Conservation (phyloP, 2,888 invertebrate genomes). For the Lochmaea crataegi region DNA sequence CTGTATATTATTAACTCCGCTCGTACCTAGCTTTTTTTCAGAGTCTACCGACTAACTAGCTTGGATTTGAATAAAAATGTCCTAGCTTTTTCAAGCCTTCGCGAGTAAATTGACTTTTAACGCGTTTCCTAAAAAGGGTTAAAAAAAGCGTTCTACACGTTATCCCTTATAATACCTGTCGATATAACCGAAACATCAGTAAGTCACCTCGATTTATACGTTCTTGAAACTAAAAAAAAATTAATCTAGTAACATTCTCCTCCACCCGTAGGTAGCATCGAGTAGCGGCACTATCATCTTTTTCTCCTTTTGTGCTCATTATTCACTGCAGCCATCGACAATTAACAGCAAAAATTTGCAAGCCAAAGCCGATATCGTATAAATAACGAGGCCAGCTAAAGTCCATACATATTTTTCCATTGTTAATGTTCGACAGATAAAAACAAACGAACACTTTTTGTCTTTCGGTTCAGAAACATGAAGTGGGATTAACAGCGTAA, state of each 20-base stretch:
- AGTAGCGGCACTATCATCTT: constrained; percentile 22
- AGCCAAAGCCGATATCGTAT: constrained; percentile 46
- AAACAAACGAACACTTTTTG: constrained; percentile 51
- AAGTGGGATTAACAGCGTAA: constrained; percentile 51
- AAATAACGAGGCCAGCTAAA: constrained; percentile 45
- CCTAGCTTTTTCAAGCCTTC: too few relatives aligned
- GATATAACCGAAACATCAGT: not conserved
- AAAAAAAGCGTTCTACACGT: too few relatives aligned
- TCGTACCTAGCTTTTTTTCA: too few relatives aligned
- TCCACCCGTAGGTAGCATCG: not conserved
- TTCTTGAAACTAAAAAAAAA: not conserved
- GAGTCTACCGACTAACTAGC: too few relatives aligned
- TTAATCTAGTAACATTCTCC: not conserved
- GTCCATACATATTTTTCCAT: constrained; percentile 47
- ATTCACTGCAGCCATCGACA: constrained; percentile 39
- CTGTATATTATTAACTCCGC: too few relatives aligned
- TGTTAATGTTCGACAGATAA: constrained; percentile 47
- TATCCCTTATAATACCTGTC: not conserved
- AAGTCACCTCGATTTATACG: not conserved
- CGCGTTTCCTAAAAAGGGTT: too few relatives aligned
- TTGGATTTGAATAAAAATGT: too few relatives aligned
- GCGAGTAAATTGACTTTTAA: too few relatives aligned
- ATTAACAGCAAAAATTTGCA: constrained; percentile 47
- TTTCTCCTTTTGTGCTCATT: constrained; percentile 31
- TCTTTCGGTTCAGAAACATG: constrained; percentile 49